Evolutionary conservation across 2,888 invertebrate species (phyloP).

Genomic region (Biston stratarius): DNA sequence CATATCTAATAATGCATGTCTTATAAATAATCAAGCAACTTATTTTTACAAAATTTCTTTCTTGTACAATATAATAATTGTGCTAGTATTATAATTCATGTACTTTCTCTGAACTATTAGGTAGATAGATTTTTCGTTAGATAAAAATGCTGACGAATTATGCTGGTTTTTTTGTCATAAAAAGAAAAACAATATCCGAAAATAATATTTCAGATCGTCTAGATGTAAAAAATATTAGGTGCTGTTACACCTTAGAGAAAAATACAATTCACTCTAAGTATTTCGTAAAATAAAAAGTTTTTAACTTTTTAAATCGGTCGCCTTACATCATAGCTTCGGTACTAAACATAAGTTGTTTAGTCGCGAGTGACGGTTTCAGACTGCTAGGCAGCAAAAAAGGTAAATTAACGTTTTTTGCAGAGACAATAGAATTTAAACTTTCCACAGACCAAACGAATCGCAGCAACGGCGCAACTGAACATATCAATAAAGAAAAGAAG

Average conservation of each 20-base stretch:
- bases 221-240: background rate
- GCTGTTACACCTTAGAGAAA: background rate
- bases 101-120: conserved; percentile 46
- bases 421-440: no score
- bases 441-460: no score
- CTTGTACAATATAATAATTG: conserved; percentile 51
- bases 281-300: background rate
- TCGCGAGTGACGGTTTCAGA: background rate
- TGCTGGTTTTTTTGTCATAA: conserved; percentile 19
- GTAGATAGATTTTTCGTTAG: conserved; percentile 2
- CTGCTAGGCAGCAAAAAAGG: background rate
- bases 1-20: conserved; percentile 39
- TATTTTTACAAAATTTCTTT: conserved; percentile 37
- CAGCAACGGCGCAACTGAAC: no score
- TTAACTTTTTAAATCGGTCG: background rate
- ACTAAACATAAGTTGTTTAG: background rate
- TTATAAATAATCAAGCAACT: conserved; percentile 53
- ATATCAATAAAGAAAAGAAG: no score
- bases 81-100: conserved; percentile 57
- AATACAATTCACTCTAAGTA: background rate
- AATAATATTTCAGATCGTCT: background rate
- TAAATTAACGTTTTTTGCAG: no score
- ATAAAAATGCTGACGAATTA: conserved; percentile 27
- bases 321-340: background rate
- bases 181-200: background rate